These are phyloP conservation scores for Ectemnius cavifrons DNA, from an alignment of 2,888 invertebrate species.

Conservation along the genomic window DNA sequence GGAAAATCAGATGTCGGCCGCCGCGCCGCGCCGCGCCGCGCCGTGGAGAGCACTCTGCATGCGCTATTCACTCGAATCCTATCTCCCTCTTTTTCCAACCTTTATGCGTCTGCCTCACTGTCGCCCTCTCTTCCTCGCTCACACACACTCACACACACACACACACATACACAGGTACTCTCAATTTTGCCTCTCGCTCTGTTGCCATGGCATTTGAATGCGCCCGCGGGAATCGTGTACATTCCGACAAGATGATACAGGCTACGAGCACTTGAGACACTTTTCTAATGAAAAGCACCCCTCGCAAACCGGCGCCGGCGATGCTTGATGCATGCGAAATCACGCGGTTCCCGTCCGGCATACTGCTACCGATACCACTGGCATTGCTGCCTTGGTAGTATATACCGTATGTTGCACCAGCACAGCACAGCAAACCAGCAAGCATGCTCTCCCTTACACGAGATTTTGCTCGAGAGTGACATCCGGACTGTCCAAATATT, in stretches of 20 bases:
- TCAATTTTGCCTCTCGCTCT: background rate
- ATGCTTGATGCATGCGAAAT: conserved; percentile 9
- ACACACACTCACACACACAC: background rate
- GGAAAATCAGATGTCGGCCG: conserved; percentile 61
- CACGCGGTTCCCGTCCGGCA: conserved; percentile 9
- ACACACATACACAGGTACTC: too few relatives aligned
- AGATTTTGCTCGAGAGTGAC: background rate
- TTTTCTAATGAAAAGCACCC: conserved; percentile 19
- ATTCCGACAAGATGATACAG: conserved; percentile 14
- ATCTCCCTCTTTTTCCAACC: background rate
- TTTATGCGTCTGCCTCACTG: background rate
- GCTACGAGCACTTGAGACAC: conserved; percentile 28
- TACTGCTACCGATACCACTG: background rate
- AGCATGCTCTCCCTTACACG: background rate
- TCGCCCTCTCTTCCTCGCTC: background rate
- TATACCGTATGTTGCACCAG: too few relatives aligned
- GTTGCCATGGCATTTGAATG: conserved; percentile 41
- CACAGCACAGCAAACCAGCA: too few relatives aligned
- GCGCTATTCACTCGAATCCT: conserved; percentile 49
- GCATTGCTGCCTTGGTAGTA: too few relatives aligned
- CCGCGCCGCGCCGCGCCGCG: conserved; percentile 9
- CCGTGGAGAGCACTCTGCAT: conserved; percentile 14
- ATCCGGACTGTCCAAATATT: conserved; percentile 5
- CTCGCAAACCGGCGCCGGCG: background rate
- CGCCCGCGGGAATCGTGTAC: conserved; percentile 5